Evolutionary conservation across 2,113 vertebrate genomes (phyloP).

Genomic region (Choloepus hoffmanni): DNA sequence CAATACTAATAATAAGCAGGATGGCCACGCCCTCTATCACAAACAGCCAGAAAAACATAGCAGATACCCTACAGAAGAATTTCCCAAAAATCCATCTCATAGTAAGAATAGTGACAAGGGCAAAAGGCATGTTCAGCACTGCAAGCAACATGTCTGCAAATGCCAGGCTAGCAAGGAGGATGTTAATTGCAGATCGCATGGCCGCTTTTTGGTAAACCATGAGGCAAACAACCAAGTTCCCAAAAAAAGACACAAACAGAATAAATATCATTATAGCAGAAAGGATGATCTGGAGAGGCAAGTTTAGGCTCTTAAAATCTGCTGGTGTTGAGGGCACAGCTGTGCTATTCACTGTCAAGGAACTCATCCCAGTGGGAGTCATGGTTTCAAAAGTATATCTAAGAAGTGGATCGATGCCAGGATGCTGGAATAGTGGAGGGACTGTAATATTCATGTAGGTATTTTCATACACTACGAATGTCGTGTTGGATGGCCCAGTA

Average conservation of each 20-base stretch:
- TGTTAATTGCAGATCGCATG: slow-evolving; percentile 99
- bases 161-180: slow-evolving; percentile 97
- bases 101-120: slow-evolving; percentile 93
- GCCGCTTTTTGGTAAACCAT: slow-evolving; percentile 99
- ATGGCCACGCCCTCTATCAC: slow-evolving; percentile 95
- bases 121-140: slow-evolving; percentile 97
- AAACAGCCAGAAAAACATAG: slow-evolving; percentile 99
- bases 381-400: slow-evolving; percentile 83
- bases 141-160: slow-evolving; percentile 98
- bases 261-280: slow-evolving; percentile 93
- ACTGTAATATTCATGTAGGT: slow-evolving; percentile 88
- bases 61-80: slow-evolving; percentile 94
- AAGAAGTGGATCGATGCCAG: slow-evolving; percentile 81
- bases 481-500: slow-evolving; percentile 86
- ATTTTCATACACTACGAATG: slow-evolving; percentile 89
- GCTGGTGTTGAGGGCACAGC: slow-evolving; percentile 82
- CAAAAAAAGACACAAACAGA: slow-evolving; percentile 93
- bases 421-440: slow-evolving; percentile 84
- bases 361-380: slow-evolving; percentile 84
- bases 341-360: slow-evolving; percentile 82
- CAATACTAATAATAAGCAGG: slow-evolving; percentile 98
- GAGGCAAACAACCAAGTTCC: slow-evolving; percentile 97
- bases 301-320: slow-evolving; percentile 87
- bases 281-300: slow-evolving; percentile 95
- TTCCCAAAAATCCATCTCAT: slow-evolving; percentile 96